Evolutionary conservation across 1,140 invertebrate species (phyloP), one percentile per base, ranked within the genome.

Genomic region (Luehdorfia chinensis): DNA sequence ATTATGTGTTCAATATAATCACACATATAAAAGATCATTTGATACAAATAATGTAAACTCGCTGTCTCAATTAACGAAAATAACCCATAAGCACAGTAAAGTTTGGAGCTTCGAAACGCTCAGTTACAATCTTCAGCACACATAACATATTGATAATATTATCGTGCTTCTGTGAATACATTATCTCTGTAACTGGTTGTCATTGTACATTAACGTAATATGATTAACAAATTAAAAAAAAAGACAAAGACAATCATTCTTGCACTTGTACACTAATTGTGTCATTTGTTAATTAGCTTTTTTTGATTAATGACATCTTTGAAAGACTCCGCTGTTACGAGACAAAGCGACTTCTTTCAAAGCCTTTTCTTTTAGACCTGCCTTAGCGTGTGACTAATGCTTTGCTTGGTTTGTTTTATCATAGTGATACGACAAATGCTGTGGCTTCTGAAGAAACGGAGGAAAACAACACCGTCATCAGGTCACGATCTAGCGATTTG

Each of bases 401-500:
- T 87, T 87, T 84, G 85, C 87, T 87, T 85, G 83, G 83, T 88
- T 86, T 86, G 84, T 88, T 84, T 69, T 87, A 86, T 81, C 81
- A 64, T 86, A 92, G 90, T 50, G 91, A 91, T 76, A 75, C 78
- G 64, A 63, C 84, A 78, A 89, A 89, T 47, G 88, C 88, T 55
- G 87, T 79, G 52, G 89, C 88, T 60, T 88, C 90, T 55, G 87
- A 88, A 46, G 90, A 91, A 54, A 88, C 87, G 46, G 76, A 83
- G 59, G 77, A 88, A 46, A 70, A 64, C 48, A 87, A 57, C 34
- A 71, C 75, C 37, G 84, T 88, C 41, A 69, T 89, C 53, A 87
- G 92, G 66, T 92, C 90, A 72, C 90, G 89, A 71, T 93, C 87
- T 80, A 93, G 89, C 79, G 93, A 90, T 87, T 88, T 89, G 73